A percentile compares a stretch with the other conserved stretches of the same genome.
Evolutionary conservation across 2,797 vertebrate genomes (phyloP).

Genomic region (Catharus ustulatus): DNA sequence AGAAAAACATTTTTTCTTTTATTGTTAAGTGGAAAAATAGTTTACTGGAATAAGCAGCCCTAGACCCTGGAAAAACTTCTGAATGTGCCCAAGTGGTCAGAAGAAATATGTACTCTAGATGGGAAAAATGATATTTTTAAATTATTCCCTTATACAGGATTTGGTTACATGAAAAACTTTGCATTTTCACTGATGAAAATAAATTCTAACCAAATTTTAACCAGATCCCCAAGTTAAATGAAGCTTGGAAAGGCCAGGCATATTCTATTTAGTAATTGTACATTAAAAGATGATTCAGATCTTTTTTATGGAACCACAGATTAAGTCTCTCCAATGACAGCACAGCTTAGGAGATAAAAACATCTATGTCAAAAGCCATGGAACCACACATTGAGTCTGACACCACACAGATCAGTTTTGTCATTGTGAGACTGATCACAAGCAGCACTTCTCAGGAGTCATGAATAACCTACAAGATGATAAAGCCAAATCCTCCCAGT

Average conservation of each 20-base stretch:
- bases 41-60: background rate
- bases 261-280: background rate
- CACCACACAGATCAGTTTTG: background rate
- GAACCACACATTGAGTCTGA: background rate
- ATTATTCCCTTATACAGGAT: background rate
- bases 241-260: background rate
- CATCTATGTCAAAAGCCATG: background rate
- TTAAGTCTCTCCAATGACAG: background rate
- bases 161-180: background rate
- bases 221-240: background rate
- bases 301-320: background rate
- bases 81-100: background rate
- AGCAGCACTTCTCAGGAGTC: background rate
- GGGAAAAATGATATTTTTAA: background rate
- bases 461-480: background rate
- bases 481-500: background rate
- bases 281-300: background rate
- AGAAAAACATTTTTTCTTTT: background rate
- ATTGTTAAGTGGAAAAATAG: background rate
- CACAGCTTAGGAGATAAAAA: background rate
- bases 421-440: background rate
- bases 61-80: slow-evolving; percentile 22
- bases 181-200: background rate
- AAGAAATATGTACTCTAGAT: slow-evolving; percentile 8
- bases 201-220: background rate